These are phyloP conservation scores for Grantiella picta DNA, from an alignment of 2,113 vertebrate species.

Conservation along the genomic window DNA sequence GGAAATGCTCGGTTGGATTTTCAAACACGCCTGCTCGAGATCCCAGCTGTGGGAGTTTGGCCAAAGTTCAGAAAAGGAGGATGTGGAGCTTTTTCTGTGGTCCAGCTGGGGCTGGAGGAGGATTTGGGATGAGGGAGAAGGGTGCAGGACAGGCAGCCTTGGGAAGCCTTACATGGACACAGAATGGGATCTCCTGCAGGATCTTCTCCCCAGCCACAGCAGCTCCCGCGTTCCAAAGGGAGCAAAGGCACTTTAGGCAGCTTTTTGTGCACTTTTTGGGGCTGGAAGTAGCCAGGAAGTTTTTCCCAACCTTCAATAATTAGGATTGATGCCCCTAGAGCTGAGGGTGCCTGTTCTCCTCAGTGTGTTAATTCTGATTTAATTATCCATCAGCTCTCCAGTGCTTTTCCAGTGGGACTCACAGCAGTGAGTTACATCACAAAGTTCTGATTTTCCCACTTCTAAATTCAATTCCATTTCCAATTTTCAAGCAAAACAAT, in stretches of 20 bases:
- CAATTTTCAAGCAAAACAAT: neutral
- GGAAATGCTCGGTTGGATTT: neutral
- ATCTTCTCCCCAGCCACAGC: neutral
- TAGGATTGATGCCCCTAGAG: neutral
- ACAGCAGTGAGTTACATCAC: rapidly evolving
- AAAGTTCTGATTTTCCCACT: neutral
- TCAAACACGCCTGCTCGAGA: neutral
- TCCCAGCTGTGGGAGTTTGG: constrained; percentile 4
- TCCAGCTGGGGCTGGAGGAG: neutral
- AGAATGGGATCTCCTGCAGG: neutral
- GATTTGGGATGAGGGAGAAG: neutral
- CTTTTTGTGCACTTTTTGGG: neutral
- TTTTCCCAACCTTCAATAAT: neutral
- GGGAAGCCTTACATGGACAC: neutral
- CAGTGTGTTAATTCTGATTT: neutral
- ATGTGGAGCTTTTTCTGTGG: neutral
- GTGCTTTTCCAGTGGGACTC: neutral
- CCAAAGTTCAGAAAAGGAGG: neutral
- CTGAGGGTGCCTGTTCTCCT: neutral
- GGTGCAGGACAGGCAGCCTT: neutral
- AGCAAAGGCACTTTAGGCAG: neutral
- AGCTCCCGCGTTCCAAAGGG: neutral
- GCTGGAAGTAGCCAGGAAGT: neutral
- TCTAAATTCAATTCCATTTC: neutral
- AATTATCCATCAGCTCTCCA: too few relatives aligned